phyloP scores from a whole-genome alignment of 1,140 invertebrate genomes.

The Oryzaephilus surinamensis region DNA sequence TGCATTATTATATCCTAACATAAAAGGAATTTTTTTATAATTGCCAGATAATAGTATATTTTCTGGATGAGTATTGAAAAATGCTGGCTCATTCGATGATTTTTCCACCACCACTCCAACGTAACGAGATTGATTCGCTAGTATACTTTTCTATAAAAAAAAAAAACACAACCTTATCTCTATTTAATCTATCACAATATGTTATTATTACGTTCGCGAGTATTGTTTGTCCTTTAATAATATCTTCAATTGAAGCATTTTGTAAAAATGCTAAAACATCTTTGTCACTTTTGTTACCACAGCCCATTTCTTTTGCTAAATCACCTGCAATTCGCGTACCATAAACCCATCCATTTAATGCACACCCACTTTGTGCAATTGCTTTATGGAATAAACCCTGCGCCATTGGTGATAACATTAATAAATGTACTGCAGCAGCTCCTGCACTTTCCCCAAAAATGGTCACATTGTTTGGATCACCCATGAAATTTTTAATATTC shows the following conservation, averaged over 20 bases:
- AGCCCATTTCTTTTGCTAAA: constrained; percentile 1
- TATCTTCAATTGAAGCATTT: constrained; percentile 33
- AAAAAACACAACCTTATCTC: too few species aligned
- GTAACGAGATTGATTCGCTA: constrained; percentile 6
- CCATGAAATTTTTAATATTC: constrained; percentile 40
- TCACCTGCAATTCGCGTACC: neutral
- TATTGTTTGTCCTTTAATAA: constrained; percentile 27
- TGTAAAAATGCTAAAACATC: constrained; percentile 34
- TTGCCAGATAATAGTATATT: constrained; percentile 33
- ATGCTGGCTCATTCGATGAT: constrained; percentile 27
- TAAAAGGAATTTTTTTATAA: constrained; percentile 44
- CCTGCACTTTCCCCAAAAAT: constrained; percentile 43
- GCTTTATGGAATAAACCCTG: constrained; percentile 43
- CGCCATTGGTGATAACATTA: constrained; percentile 19
- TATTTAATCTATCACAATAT: neutral
- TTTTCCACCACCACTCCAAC: constrained; percentile 39
- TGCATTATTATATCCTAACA: constrained; percentile 45
- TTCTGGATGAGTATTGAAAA: constrained; percentile 35
- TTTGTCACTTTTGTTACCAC: neutral
- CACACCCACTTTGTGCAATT: constrained; percentile 50
- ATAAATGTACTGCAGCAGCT: constrained; percentile 26
- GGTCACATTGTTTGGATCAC: constrained; percentile 33
- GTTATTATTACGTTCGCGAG: constrained; percentile 15
- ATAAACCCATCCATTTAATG: constrained; percentile 22
- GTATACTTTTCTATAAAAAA: constrained; percentile 2